Evolutionary conservation across 2,888 invertebrate genomes (phyloP), one percentile per base, ranked within the genome.

Genomic region (Hymenopus coronatus): DNA sequence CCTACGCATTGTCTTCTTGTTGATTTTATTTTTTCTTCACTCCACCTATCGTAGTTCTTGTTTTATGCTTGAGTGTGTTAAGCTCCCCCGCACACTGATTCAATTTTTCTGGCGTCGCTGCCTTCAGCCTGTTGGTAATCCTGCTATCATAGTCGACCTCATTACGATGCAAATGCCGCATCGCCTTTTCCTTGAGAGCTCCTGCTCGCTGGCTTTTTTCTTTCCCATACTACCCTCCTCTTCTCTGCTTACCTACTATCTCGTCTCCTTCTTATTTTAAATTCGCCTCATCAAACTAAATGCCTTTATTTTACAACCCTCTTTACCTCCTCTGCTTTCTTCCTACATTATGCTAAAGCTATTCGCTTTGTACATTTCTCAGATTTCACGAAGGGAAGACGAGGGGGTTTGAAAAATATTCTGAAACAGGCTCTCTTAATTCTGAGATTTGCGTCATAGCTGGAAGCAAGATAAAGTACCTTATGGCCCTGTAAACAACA

Each of bases 271-370:
- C 87, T 89, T 86, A 88, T 87, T 89, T 88, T 88, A 88, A 89
- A 89, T 88, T 88, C 89, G 88, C 88, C 90, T 89, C 89, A 90
- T 90, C 89, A 90, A 89, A 89, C 89, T 90, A 89, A 90, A 90
- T 90, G 89, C 90, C 90, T 88, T 89, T 89, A 89, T 90, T 89
- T 89, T 90, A 89, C 88, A 90, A 85, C 90, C 87, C 89, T 89
- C 89, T 87, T 85, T 83, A 88, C 89, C 88, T 88, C 82, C 70
- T 82, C 85, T 82, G 84, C 84, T 85, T 82, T 33, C 88, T 33
- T 70, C 25, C 54, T 70, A 70, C 54, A 70, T 70, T 70, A 70
- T 70, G 54, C 81, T 84, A 84, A 88, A 85, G 88, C 85, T 28
- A 88, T 85, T 89, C 86, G 82, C 83, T 89, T 89, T 84, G 30